Evolutionary conservation across 1,140 invertebrate species (phyloP).

Genomic region (Penaeus chinensis): DNA sequence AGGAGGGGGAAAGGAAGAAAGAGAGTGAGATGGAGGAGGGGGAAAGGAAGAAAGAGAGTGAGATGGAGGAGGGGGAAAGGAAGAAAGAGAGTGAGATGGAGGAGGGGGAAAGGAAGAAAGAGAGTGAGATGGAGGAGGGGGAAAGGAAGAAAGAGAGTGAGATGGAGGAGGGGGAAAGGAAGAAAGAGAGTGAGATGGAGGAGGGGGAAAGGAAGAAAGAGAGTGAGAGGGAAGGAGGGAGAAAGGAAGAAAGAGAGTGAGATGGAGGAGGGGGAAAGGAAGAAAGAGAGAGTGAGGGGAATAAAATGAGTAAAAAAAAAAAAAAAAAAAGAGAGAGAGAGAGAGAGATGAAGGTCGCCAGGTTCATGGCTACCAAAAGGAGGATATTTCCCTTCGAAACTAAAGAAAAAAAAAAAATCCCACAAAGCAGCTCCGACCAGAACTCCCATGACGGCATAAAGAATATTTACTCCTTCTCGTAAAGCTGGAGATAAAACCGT

Average conservation of each 20-base stretch:
- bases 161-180: background rate
- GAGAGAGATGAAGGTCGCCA: background rate
- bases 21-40: background rate
- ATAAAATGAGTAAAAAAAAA: background rate
- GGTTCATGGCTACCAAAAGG: no score
- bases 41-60: background rate
- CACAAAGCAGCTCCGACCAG: no score
- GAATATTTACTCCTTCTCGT: no score
- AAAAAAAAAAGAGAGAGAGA: background rate
- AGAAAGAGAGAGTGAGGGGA: background rate
- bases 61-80: background rate
- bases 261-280: background rate
- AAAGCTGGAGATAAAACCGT: no score
- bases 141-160: background rate
- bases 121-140: background rate
- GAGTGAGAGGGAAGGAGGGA: background rate
- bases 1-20: background rate
- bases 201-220: background rate
- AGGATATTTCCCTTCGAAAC: no score
- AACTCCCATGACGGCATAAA: no score
- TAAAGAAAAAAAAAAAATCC: no score
- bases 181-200: background rate
- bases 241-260: background rate
- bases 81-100: background rate
- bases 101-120: background rate